Conservation (phyloP, 2,113 vertebrate genomes). For the Cephalopholis sonnerati region DNA sequence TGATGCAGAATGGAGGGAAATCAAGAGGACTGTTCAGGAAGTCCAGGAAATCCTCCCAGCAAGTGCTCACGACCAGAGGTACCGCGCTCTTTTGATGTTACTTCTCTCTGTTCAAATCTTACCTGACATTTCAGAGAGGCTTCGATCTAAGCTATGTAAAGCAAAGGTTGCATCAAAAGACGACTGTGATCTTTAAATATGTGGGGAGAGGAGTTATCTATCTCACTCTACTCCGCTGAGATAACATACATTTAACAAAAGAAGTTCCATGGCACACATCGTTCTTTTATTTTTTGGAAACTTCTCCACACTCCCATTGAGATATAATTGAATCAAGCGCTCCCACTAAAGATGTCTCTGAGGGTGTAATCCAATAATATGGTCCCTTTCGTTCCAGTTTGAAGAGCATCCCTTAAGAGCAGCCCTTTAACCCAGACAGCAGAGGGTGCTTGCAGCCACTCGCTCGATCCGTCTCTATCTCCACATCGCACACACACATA, state of each 20-base stretch:
- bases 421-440: conserved; percentile 44
- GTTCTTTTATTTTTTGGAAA: conserved; percentile 35
- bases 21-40: conserved; percentile 87
- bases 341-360: conserved; percentile 56
- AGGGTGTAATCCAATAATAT: conserved; percentile 74
- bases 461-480: conserved; percentile 49
- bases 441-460: conserved; percentile 41
- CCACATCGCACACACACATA: conserved; percentile 18
- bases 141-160: neutral
- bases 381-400: conserved; percentile 61
- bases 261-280: conserved; percentile 33
- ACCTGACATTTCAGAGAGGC: neutral
- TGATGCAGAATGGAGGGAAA: conserved; percentile 84
- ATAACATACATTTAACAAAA: conserved; percentile 58
- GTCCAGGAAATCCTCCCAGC: conserved; percentile 86
- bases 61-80: conserved; percentile 87
- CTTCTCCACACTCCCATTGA: conserved; percentile 37
- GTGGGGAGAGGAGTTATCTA: neutral
- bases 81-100: neutral
- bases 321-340: conserved; percentile 66
- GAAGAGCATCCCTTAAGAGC: conserved; percentile 50
- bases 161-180: neutral
- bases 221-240: neutral
- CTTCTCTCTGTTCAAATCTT: neutral
- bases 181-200: conserved; percentile 12